These are phyloP conservation scores for Tringa solitaria DNA, from an alignment of 2,113 vertebrate genomes.

Conservation along the genomic window DNA sequence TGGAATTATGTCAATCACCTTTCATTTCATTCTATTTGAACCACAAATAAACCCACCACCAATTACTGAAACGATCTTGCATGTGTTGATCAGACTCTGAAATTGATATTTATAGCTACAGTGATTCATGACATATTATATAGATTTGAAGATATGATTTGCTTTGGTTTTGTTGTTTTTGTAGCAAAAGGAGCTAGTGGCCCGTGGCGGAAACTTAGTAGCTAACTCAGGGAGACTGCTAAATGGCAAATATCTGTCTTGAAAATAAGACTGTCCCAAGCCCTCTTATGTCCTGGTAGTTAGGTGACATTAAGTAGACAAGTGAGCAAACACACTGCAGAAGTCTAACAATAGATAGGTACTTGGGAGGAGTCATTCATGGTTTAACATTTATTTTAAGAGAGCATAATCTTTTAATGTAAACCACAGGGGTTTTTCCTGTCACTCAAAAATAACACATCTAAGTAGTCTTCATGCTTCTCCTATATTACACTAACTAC, in stretches of 20 bases:
- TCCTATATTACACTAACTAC: neutral
- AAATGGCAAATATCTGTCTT: neutral
- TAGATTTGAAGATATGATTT: neutral
- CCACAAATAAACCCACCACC: neutral
- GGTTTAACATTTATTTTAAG: neutral
- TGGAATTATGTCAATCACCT: neutral
- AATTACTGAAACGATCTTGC: neutral
- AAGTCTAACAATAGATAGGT: neutral
- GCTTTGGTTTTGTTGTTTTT: neutral
- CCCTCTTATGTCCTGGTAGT: neutral
- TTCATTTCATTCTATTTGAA: neutral
- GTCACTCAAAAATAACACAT: constrained; percentile 5
- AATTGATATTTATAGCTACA: neutral
- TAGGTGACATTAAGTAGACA: neutral
- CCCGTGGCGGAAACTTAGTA: neutral
- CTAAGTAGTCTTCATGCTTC: neutral
- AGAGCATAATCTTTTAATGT: neutral
- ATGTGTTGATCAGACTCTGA: neutral
- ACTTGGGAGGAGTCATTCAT: neutral
- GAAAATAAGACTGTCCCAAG: neutral
- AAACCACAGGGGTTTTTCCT: neutral
- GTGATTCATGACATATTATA: rapidly evolving
- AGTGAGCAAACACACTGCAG: neutral
- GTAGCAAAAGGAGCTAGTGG: neutral
- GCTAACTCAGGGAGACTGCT: neutral